Evolutionary conservation across 2,888 invertebrate genomes (phyloP).

Genomic region (Choreutis nemorana): DNA sequence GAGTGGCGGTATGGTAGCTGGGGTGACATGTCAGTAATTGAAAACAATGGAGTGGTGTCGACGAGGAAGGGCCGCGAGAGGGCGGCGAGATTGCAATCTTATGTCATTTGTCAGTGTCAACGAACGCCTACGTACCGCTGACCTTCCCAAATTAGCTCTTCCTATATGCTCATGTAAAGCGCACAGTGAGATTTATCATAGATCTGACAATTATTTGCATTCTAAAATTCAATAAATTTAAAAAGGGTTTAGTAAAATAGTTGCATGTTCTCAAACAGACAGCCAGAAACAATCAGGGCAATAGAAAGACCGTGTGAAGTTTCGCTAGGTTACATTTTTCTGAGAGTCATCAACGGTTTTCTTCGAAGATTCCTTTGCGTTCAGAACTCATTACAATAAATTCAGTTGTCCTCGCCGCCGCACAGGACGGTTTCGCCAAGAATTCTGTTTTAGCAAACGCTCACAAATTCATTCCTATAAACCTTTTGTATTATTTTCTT

Average conservation of each 20-base stretch:
- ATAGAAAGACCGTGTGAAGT: too few species aligned
- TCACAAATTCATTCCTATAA: constrained; percentile 65
- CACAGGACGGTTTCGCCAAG: constrained; percentile 65
- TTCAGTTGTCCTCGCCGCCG: constrained; percentile 53
- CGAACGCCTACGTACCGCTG: constrained; percentile 43
- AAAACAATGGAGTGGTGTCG: constrained; percentile 59
- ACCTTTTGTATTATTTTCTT: constrained; percentile 62
- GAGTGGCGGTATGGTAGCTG: constrained; percentile 49
- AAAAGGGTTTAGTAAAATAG: too few species aligned
- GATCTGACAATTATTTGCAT: too few species aligned
- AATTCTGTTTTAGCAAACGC: constrained; percentile 64
- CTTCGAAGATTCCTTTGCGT: constrained; percentile 48
- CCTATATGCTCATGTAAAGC: too few species aligned
- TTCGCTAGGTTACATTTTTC: too few species aligned
- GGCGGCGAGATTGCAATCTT: constrained; percentile 77
- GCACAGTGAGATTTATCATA: too few species aligned
- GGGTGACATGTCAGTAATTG: constrained; percentile 63
- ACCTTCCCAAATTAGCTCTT: constrained; percentile 51
- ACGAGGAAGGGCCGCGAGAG: constrained; percentile 52
- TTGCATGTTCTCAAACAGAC: too few species aligned
- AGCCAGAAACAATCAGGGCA: too few species aligned
- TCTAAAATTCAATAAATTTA: too few species aligned
- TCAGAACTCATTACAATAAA: constrained; percentile 59
- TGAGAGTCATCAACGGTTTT: constrained; percentile 47
- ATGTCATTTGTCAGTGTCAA: constrained; percentile 81